phyloP scores from a whole-genome alignment of 2,888 invertebrate species.

The Notodonta dromedarius region DNA sequence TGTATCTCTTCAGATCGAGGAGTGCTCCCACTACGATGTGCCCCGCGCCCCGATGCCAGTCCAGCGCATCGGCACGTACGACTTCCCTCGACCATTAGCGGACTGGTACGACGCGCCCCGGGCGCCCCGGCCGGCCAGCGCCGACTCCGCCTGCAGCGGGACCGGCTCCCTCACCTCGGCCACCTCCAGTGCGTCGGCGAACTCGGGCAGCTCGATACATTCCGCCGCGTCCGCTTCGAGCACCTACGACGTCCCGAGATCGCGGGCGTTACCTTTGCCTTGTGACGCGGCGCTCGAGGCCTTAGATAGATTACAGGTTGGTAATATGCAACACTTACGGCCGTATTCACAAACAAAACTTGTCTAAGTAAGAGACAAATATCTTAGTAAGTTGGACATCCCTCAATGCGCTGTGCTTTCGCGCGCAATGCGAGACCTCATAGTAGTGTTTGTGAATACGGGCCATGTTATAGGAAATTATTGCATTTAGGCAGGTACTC shows the following conservation, averaged over 20 bases:
- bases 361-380: too few species aligned
- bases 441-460: too few species aligned
- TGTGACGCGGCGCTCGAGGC: conserved; percentile 81
- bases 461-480: too few species aligned
- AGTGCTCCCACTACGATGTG: conserved; percentile 80
- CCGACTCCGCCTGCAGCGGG: conserved; percentile 84
- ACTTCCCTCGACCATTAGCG: conserved; percentile 78
- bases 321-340: conserved; percentile 48
- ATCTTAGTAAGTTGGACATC: too few species aligned
- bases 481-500: too few species aligned
- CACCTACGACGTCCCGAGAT: conserved; percentile 78
- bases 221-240: conserved; percentile 76
- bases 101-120: conserved; percentile 80
- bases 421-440: too few species aligned
- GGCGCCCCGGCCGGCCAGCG: conserved; percentile 79
- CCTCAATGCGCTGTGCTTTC: too few species aligned
- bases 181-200: conserved; percentile 77
- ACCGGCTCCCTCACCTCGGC: conserved; percentile 78
- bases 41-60: conserved; percentile 79
- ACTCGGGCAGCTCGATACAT: conserved; percentile 77
- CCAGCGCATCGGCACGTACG: conserved; percentile 90
- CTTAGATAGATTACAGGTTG: conserved; percentile 80
- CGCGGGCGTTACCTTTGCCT: conserved; percentile 75
- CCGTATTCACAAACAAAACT: too few species aligned
- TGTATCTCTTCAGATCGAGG: conserved; percentile 65